Evolutionary conservation across 2,797 vertebrate species (phyloP).

Genomic region (Phataginus tetradactyla): DNA sequence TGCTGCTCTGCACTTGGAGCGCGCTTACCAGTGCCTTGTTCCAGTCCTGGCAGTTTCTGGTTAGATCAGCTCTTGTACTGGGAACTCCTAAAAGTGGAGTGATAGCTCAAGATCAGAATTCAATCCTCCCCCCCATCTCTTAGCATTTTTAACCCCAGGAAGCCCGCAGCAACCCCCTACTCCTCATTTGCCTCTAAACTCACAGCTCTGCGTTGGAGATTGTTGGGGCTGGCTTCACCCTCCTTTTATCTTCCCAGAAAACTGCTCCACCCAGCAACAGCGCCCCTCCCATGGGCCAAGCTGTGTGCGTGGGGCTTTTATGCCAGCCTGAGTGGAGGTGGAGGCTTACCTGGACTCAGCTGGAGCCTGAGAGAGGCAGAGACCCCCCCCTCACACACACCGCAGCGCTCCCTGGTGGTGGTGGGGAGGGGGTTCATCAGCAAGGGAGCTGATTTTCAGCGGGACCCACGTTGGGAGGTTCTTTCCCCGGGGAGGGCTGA

Average conservation of each 20-base stretch:
- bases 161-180: neutral
- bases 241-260: neutral
- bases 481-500: neutral
- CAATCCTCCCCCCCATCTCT: neutral
- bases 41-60: neutral
- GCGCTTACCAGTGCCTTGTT: neutral
- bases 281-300: neutral
- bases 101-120: neutral
- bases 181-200: neutral
- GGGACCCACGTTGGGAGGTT: neutral
- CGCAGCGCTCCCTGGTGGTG: neutral
- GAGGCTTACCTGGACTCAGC: neutral
- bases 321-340: neutral
- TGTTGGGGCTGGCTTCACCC: neutral
- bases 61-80: neutral
- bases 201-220: neutral
- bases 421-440: neutral
- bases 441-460: neutral
- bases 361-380: neutral
- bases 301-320: neutral
- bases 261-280: neutral
- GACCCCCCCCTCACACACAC: too few relatives aligned
- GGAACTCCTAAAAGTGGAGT: neutral
- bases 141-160: neutral
- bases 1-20: fast-evolving